Evolutionary conservation across 2,888 invertebrate genomes (phyloP).

Genomic region (Cephus runcator): DNA sequence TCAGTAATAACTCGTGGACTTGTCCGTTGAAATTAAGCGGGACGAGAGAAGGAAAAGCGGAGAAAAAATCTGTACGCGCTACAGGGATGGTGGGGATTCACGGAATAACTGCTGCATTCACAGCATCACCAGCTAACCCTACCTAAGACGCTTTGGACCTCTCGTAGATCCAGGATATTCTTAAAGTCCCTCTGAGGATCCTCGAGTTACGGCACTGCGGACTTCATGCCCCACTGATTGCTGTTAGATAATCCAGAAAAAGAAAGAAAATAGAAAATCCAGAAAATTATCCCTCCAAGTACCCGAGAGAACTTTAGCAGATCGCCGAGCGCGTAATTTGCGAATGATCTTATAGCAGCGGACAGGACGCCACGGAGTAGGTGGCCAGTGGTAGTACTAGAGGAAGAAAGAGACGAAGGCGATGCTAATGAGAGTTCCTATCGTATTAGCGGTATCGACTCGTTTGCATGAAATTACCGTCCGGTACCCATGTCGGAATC

Average conservation of each 20-base stretch:
- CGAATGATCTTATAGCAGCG: background rate
- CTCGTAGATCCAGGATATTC: background rate
- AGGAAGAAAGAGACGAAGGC: conserved; percentile 11
- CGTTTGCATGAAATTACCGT: conserved; percentile 31
- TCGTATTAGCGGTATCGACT: conserved; percentile 31
- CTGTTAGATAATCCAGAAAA: background rate
- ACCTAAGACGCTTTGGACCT: background rate
- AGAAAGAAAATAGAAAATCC: background rate
- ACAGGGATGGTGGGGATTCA: background rate
- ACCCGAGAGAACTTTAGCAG: background rate
- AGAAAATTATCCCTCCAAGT: background rate
- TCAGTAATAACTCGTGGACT: background rate
- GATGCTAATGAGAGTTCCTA: conserved; percentile 3
- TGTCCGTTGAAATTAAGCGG: background rate
- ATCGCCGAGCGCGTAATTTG: background rate
- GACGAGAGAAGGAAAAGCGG: background rate
- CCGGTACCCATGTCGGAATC: conserved; percentile 23
- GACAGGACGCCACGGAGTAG: background rate
- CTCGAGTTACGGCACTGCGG: background rate
- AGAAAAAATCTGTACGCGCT: background rate
- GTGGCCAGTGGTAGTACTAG: background rate
- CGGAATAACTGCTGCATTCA: background rate
- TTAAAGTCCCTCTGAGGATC: background rate
- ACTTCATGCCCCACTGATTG: background rate
- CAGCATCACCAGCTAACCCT: background rate